Evolutionary conservation across 2,797 vertebrate species (phyloP), one percentile per base, ranked within the genome.

Genomic region (Schizothorax lantsangensis): DNA sequence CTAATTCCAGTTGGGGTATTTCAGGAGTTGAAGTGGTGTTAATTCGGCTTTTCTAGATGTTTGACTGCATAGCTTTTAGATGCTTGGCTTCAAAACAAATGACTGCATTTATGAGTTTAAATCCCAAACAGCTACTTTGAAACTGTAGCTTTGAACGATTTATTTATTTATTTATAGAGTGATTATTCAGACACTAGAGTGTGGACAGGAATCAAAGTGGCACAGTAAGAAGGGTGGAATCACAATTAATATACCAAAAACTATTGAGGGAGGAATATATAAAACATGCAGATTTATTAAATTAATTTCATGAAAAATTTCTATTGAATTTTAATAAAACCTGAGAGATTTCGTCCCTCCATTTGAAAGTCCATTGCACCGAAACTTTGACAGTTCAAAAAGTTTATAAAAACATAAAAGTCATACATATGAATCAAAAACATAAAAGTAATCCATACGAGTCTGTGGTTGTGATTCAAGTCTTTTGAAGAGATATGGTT

Each of bases 1-100:
- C 54, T 69, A 79, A 81, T 80, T 75, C 83, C 45, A 85, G 1
- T 17, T 43, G 83, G 62, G 45, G 62, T 15, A 11, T 85, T 79
- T 21, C 14, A 15, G 47, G 62, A 85, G 64, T 43, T 85, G 49
- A 17, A 73, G 49, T 40, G 23, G 81, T 49, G 64, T 57, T 85
- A 43, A 38, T 79, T 23, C 0, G 0, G 0, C 6, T 77, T 83
- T 71, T 26, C 10, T 47, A 15, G 26, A 73, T 21, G 52, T 71
- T 45, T 82, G 43, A 69, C 43, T 17, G 30, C 30, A 62, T 36
- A 23, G 19, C 30, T 78, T 78, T 40, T n/a, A 43, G 23, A 62
- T 79, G 78, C 45, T 45, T 45, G 4, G n/a, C 38, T 64, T 64
- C n/a, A 19, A 64, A 64, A 43, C 38, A 45, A 79, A 43, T 10